Base-by-base conservation (phyloP, 1,140 invertebrate genomes). In the Rhopalosiphum maidis region DNA sequence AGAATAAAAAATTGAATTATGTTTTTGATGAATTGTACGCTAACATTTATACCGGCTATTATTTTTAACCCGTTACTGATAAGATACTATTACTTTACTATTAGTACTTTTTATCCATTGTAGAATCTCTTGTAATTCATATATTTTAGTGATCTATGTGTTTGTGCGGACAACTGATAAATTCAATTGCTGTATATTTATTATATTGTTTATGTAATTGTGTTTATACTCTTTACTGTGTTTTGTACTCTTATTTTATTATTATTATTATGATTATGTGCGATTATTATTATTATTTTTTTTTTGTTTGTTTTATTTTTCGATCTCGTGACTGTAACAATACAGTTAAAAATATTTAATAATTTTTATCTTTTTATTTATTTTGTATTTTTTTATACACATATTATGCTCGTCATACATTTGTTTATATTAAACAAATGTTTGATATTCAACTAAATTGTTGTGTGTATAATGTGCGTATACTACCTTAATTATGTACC, bases 221-320 rank as follows among this genome's bases (percentile, higher is more conserved):
- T 90, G 25, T 90, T 55, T 60, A 90, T 54, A 88, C 46, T 89
- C n/a, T 89, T 37, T 89, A 89, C 87, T 90, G 35, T 90, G 54
- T 60, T 90, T 90, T 90, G 30, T 90, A 60, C 54, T 90, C 9
- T n/a, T 55, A 90, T 41, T 55, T 90, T 55, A 90, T 90, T 90
- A 90, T 55, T 90, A 88, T 88, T 88, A 86, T 86, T 54, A 88
- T 88, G 51, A 88, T 54, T 51, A 87, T 48, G 48, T 51, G 48
- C 48, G 43, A 86, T 86, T 43, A 86, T 86, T 25, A 86, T 43
- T 30, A 87, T 87, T 21, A 48, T 88, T 22, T 48, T n/a, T 41
- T 89, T 88, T 90, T 90, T 90, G 51, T 90, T 90, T 90, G 51
- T 90, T 90, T 90, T 90, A 60, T 91, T 91, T 91, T 91, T 48